phyloP scores from a whole-genome alignment of 2,888 invertebrate species.

The Atethmia centrago region DNA sequence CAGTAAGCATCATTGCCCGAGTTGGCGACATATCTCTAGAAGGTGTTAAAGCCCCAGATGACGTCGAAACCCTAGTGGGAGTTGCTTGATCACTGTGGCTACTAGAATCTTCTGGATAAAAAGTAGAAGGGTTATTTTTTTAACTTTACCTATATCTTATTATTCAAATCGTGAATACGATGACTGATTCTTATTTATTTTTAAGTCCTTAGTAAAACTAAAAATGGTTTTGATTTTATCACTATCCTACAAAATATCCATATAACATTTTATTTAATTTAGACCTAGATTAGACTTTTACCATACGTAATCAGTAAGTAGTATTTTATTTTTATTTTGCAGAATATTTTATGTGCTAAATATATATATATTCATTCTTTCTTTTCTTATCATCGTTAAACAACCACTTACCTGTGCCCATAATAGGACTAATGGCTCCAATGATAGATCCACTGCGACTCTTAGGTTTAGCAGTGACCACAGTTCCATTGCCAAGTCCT shows the following conservation, averaged over 20 bases:
- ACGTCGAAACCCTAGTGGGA: conserved; percentile 74
- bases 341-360: not conserved
- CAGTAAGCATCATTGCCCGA: conserved; percentile 4
- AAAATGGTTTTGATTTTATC: not conserved
- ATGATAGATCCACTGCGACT: conserved; percentile 89
- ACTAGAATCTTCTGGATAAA: conserved; percentile 78
- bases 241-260: not conserved
- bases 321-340: not conserved
- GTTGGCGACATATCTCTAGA: conserved; percentile 16
- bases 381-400: not conserved
- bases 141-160: not conserved
- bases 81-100: conserved; percentile 74
- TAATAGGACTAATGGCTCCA: conserved; percentile 88
- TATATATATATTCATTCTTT: not conserved
- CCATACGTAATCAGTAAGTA: not conserved
- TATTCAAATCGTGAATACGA: not conserved
- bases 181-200: not conserved
- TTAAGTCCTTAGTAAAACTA: no score
- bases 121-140: conserved; percentile 27
- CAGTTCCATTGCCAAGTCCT: conserved; percentile 78
- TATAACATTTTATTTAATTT: no score
- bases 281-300: not conserved
- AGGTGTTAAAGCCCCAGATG: conserved; percentile 18
- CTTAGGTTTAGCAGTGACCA: conserved; percentile 80
- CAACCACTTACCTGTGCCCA: conserved; percentile 85